Evolutionary conservation across 2,797 vertebrate species (phyloP).

Genomic region (Tolypeutes matacus): DNA sequence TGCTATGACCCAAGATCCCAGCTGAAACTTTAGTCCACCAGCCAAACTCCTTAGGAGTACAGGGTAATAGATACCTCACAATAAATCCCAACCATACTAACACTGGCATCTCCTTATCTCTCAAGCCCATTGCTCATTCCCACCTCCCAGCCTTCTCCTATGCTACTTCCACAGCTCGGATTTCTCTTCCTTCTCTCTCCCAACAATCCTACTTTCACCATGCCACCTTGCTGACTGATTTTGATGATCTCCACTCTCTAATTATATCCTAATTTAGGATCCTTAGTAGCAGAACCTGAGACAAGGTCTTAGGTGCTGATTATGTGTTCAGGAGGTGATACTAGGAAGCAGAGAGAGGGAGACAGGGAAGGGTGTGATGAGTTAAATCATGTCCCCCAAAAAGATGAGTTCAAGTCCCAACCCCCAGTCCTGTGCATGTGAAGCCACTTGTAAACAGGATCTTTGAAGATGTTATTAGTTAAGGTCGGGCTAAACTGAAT

Average conservation of each 20-base stretch:
- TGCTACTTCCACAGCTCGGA: rapidly evolving
- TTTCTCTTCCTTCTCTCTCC: neutral
- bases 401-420: too few species aligned
- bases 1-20: neutral
- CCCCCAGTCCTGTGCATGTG: too few species aligned
- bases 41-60: neutral
- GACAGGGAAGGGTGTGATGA: too few species aligned
- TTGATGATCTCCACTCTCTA: neutral
- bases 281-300: neutral
- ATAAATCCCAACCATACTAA: neutral
- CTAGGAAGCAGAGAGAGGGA: neutral
- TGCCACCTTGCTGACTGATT: too few species aligned
- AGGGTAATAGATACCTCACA: too few species aligned
- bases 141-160: too few species aligned
- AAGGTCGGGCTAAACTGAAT: too few species aligned
- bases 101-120: rapidly evolving
- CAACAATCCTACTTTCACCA: neutral
- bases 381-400: too few species aligned
- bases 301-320: neutral
- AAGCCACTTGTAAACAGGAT: too few species aligned
- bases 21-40: rapidly evolving
- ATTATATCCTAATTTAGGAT: neutral
- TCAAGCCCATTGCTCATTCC: rapidly evolving
- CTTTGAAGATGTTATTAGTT: too few species aligned
- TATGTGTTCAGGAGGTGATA: neutral